Base-by-base conservation (phyloP, 2,888 invertebrate species). In the Apodemia zela region DNA sequence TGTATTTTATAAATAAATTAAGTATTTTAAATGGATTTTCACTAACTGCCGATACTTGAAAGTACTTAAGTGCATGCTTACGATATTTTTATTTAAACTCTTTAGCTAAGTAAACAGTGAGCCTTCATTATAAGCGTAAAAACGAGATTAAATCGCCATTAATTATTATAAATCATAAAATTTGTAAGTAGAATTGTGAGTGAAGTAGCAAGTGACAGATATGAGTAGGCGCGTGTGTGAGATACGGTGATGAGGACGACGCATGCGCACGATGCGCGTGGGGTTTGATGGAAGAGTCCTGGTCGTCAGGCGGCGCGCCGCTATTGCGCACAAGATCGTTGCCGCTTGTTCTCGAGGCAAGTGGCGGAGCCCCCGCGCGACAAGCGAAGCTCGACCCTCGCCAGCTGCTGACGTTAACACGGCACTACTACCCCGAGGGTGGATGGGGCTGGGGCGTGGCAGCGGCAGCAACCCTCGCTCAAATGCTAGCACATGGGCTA, bases 401-500 rank as follows among this genome's bases (percentile, higher is more conserved):
- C 67, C 93, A 93, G 67, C 84, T 95, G 72, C 90, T 95, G 64
- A 95, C 95, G 10, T 91, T 95, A 70, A 94, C 95, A 70, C 95
- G 96, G 74, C 96, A 97, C 78, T 97, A 97, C 85, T 97, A 97
- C 84, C 97, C 97, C 42, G 97, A 97, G 84, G 96, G 96, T 8
- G 97, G 96, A 0, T 97, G 97, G 97, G 97, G 97, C 7, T 97
- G 96, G 96, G 93, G 96, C 62, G 94, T 97, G 62, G 93, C 96
- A 1, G 89, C 93, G 18, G 95, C 95, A 33, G 95, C 95, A 18
- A 93, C 96, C 25, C 82, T 95, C 29, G 95, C 95, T 47, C 96
- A 97, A 81, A 88, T 96, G 42, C 85, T 97, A 45, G 94, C 95
- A 21, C 95, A 96, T 75, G 97, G 97, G 0, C 85, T 96, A 70